Evolutionary conservation across 2,113 vertebrate genomes (phyloP), one percentile per base, ranked within the genome.

Genomic region (Xenopus laevis): DNA sequence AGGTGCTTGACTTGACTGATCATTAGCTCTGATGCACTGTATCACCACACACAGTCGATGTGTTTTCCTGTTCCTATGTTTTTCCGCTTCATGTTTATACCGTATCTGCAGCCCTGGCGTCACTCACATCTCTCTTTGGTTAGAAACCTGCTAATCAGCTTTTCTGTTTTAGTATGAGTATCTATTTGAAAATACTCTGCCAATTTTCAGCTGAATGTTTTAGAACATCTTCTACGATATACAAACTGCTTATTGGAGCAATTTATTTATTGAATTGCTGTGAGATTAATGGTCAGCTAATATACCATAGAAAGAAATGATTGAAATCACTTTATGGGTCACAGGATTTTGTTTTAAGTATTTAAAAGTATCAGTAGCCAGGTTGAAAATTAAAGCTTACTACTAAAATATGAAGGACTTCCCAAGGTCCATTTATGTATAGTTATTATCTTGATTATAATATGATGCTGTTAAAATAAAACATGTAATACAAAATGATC

Each of bases 61-160:
- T 77, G 74, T 77, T 77, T 77, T 69, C 23, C 59, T 70, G 74
- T 77, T 77, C 59, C 74, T 77, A 64, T 77, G 74, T 77, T 77
- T 76, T 64, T 69, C 74, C 23, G 21, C 45, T 64, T 52, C 30
- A 68, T 77, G 74, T 77, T 77, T 77, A 69, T 13, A 45, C 70
- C 74, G 70, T 77, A 77, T 77, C 74, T 77, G 53, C 30, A 64
- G 50, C 33, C 59, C 47, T 70, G 66, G 74, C 30, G 47, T 44
- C 66, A 70, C n/a, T n/a, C n/a, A n/a, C n/a, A n/a, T n/a, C 73
- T 77, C 63, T 77, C 66, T 77, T 53, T 57, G 66, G 66, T 69
- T 70, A 63, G 58, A 63, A 63, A 55, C 30, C 52, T 70, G 61
- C 60, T 64, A 75, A 69, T 69, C 65, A 30, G 59, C n/a, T 50